Base-by-base conservation (phyloP, 2,888 invertebrate species). In the Phytoseiulus persimilis region DNA sequence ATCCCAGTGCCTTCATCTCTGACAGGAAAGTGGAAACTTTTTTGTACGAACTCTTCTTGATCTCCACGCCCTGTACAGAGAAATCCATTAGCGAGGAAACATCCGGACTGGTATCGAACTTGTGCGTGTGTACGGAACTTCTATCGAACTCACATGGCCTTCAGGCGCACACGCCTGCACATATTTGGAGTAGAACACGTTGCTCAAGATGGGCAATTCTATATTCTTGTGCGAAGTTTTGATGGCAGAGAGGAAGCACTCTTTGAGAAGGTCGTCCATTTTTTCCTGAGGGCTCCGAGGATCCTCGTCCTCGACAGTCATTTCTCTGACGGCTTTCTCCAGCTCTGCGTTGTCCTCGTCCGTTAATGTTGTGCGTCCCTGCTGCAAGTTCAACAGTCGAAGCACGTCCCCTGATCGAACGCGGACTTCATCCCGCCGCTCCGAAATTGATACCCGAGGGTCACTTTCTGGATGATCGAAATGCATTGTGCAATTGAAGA, bases 41-140 rank as follows among this genome's bases (percentile, higher is more conserved):
- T 93, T 97, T 98, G 92, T 95, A 96, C 23, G 95, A 95, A 0
- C 97, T 96, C 92, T 97, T 97, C 92, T 97, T 98, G 0, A 98
- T 94, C 92, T 98, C 97, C 83, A 98, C 93, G 31, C 89, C 90
- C 83, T 87, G 87, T 23, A n/a, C 6, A 32, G 32, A 9, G n/a
- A 6, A 32, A 11, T 87, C 87, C 14, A 18, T 87, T 87, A 23
- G 65, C 65, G 18, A 11, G 65, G 28, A 2, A 28, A 23, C 11
- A 65, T 3, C 65, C 5, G 65, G 65, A 9, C 39, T 39, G 39
- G 39, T n/a, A n/a, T n/a, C n/a, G n/a, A n/a, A n/a, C n/a, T n/a
- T n/a, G n/a, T n/a, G n/a, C n/a, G n/a, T n/a, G n/a, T n/a, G n/a
- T n/a, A n/a, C n/a, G n/a, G n/a, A n/a, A n/a, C n/a, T n/a, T n/a